Evolutionary conservation across 2,888 invertebrate species (phyloP).

Genomic region (Hypomecis atomaria): DNA sequence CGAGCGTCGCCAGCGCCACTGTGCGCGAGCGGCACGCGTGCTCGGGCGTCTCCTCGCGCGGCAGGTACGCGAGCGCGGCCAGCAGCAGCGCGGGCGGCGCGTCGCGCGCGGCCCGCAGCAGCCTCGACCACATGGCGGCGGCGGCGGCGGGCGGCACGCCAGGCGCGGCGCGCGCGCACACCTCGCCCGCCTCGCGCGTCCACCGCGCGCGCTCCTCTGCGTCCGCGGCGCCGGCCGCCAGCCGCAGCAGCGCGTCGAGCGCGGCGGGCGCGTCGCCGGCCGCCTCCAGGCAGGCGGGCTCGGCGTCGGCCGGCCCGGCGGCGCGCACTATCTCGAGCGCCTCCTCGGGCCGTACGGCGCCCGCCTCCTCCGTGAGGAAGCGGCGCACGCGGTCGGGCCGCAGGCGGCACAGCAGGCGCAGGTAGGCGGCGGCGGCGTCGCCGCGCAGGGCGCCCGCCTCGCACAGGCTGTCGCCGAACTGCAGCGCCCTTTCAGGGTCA

Average conservation of each 20-base stretch:
- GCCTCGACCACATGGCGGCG: conserved; percentile 63
- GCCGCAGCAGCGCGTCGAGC: conserved; percentile 61
- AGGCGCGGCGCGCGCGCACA: conserved; percentile 64
- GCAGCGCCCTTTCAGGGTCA: conserved; percentile 51
- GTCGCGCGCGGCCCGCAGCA: conserved; percentile 53
- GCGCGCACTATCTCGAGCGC: conserved; percentile 66
- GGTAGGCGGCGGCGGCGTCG: conserved; percentile 61
- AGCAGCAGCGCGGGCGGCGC: conserved; percentile 62
- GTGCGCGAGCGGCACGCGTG: conserved; percentile 55
- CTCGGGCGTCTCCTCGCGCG: conserved; percentile 59
- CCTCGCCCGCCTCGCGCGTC: conserved; percentile 56
- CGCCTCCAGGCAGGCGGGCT: conserved; percentile 72
- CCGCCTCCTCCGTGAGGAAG: conserved; percentile 64
- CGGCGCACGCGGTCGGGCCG: conserved; percentile 58
- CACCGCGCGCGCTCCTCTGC: conserved; percentile 43
- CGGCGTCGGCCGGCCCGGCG: conserved; percentile 62
- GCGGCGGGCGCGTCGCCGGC: conserved; percentile 71
- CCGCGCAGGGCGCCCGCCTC: conserved; percentile 52
- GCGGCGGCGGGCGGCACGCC: conserved; percentile 56
- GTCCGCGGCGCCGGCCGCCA: conserved; percentile 45
- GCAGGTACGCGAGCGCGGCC: conserved; percentile 67
- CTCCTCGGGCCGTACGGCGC: conserved; percentile 71
- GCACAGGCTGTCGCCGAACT: conserved; percentile 56
- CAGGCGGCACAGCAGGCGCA: conserved; percentile 62
- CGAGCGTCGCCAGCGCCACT: conserved; percentile 56